Conservation (phyloP, 1,140 invertebrate species). For the Drosophila oshimai region DNA sequence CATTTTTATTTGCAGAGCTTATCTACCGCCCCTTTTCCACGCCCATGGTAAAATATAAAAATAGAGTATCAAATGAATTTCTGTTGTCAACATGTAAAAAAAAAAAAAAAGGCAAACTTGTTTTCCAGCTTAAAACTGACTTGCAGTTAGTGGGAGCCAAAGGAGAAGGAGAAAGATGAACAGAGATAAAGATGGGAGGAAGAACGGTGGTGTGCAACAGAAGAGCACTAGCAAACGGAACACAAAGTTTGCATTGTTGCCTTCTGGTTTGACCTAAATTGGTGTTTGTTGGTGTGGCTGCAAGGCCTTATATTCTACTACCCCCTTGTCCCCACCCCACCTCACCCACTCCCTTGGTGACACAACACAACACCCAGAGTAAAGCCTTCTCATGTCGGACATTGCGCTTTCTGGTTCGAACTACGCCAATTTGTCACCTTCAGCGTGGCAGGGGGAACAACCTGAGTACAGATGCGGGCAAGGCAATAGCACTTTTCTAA, state of each 20-base stretch:
- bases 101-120: conserved; percentile 21
- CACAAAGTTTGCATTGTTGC: conserved; percentile 8
- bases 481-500: neutral
- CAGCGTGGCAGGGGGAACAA: neutral
- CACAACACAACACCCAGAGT: conserved; percentile 5
- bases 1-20: conserved; percentile 28
- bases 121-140: conserved; percentile 14
- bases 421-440: conserved; percentile 14
- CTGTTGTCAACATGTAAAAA: conserved; percentile 24
- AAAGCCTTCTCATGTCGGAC: neutral
- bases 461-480: neutral
- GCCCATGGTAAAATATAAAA: neutral
- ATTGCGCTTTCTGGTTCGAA: neutral
- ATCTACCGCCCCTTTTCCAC: conserved; percentile 10
- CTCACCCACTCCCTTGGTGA: neutral
- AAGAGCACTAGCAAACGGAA: neutral
- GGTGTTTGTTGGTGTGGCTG: neutral
- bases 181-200: neutral
- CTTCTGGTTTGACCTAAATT: conserved; percentile 45
- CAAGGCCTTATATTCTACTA: no score
- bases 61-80: conserved; percentile 7
- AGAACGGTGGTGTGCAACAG: neutral
- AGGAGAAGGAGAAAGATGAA: neutral
- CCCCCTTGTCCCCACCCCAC: neutral
- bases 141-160: no score